These are phyloP conservation scores for Apantesis nais DNA, from an alignment of 2,888 invertebrate species.

Conservation along the genomic window DNA sequence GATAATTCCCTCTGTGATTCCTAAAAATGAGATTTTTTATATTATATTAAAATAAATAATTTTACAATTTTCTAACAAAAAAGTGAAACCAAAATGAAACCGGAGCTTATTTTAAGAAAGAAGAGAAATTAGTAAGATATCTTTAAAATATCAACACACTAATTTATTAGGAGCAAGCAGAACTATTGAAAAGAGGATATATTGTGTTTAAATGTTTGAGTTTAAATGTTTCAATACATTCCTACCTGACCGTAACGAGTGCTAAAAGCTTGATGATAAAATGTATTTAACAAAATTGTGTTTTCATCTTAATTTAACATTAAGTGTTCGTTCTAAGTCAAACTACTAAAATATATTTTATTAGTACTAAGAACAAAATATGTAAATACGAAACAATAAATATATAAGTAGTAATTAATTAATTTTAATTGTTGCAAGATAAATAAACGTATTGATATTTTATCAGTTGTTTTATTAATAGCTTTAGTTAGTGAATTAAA, in stretches of 20 bases:
- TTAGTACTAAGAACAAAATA: conserved; percentile 32
- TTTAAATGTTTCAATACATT: not conserved
- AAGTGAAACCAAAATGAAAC: not conserved
- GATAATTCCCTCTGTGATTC: not conserved
- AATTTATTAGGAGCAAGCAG: not conserved
- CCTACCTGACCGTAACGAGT: not conserved
- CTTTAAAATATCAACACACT: not conserved
- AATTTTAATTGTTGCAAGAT: conserved; percentile 40
- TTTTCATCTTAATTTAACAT: conserved; percentile 17
- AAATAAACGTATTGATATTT: conserved; percentile 52
- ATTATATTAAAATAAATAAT: not conserved
- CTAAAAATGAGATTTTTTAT: not conserved
- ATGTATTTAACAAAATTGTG: not conserved
- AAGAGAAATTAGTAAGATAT: not conserved
- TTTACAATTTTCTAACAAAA: not conserved
- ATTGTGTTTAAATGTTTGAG: not conserved
- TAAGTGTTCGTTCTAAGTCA: conserved; percentile 51
- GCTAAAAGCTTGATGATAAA: not conserved
- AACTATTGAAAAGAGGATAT: not conserved
- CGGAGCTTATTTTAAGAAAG: not conserved
- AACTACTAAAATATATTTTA: conserved; percentile 37
- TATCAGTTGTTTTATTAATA: conserved; percentile 56
- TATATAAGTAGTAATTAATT: conserved; percentile 42
- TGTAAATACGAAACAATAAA: conserved; percentile 42
- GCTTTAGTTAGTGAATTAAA: conserved; percentile 44